phyloP scores from a whole-genome alignment of 2,888 invertebrate genomes.

The Sclerodermus sp. region DNA sequence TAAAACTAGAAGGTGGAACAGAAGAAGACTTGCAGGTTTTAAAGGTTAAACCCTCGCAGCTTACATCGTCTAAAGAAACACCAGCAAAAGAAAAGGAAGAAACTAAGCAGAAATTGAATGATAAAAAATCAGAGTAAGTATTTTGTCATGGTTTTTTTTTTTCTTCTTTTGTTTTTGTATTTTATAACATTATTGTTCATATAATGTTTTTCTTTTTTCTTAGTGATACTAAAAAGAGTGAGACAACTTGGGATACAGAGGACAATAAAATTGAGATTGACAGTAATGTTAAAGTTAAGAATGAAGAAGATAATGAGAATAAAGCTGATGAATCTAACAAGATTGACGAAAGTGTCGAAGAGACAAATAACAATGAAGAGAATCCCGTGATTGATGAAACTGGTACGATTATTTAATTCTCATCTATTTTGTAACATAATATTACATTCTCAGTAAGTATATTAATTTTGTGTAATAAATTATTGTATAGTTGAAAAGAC shows the following conservation, averaged over 20 bases:
- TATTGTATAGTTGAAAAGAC: conserved; percentile 47
- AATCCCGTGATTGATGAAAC: conserved; percentile 6
- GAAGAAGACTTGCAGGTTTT: conserved; percentile 85
- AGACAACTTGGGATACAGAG: conserved; percentile 46
- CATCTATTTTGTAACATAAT: too few species aligned
- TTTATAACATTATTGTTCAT: too few species aligned
- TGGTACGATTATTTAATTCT: conserved; percentile 10
- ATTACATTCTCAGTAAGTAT: too few species aligned
- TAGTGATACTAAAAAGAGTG: conserved; percentile 40
- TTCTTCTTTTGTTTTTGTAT: too few species aligned
- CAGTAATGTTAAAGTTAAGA: conserved; percentile 38
- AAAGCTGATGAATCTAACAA: conserved; percentile 49
- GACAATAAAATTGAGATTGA: conserved; percentile 54
- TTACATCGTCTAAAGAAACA: conserved; percentile 32
- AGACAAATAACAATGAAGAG: conserved; percentile 31
- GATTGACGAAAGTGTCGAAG: conserved; percentile 47
- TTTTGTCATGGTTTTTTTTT: too few species aligned
- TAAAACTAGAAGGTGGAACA: conserved; percentile 91
- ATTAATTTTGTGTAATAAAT: background rate
- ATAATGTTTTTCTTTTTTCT: background rate
- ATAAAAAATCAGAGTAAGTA: conserved; percentile 35
- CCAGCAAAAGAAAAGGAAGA: conserved; percentile 39
- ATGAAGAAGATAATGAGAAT: conserved; percentile 51
- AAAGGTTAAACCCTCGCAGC: conserved; percentile 61
- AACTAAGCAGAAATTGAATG: conserved; percentile 29